These are phyloP conservation scores for Ancistrus triradiatus DNA, from an alignment of 2,113 vertebrate species.

Conservation along the genomic window DNA sequence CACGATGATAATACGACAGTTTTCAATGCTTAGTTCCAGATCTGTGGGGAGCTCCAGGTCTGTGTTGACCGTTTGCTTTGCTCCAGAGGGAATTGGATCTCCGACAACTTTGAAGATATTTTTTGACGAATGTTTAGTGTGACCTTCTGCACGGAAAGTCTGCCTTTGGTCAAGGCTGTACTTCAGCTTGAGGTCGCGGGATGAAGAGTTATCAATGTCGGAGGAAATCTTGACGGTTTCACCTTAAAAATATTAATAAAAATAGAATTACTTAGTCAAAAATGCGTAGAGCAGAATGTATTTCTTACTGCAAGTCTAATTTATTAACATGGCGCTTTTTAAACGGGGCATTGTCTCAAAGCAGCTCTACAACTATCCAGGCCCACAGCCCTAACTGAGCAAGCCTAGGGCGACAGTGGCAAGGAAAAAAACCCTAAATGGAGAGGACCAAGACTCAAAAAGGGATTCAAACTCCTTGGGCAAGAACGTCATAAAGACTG, in stretches of 20 bases:
- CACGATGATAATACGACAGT: conserved; percentile 59
- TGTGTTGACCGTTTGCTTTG: conserved; percentile 39
- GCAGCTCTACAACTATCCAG: too few relatives aligned
- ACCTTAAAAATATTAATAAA: conserved; percentile 45
- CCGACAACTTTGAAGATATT: conserved; percentile 42
- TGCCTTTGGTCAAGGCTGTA: conserved; percentile 48
- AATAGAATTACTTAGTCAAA: neutral
- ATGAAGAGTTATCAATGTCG: conserved; percentile 58
- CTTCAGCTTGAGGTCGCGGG: conserved; percentile 56
- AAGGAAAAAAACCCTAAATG: too few relatives aligned
- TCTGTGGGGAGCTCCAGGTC: conserved; percentile 48
- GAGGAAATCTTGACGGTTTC: conserved; percentile 49
- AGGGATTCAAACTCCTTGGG: too few relatives aligned
- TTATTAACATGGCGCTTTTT: too few relatives aligned
- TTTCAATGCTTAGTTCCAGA: conserved; percentile 42
- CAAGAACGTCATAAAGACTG: conserved; percentile 9
- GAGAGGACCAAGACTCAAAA: too few relatives aligned
- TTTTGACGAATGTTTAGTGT: conserved; percentile 9
- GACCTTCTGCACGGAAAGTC: conserved; percentile 41
- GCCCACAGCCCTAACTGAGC: too few relatives aligned
- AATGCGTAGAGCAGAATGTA: too few relatives aligned
- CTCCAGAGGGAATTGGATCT: conserved; percentile 31
- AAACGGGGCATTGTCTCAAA: too few relatives aligned
- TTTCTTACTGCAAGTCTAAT: neutral
- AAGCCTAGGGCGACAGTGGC: too few relatives aligned